A percentile compares a stretch with the other conserved stretches of the same genome.
Conservation (phyloP, 2,797 vertebrate genomes). For the Pteropus rufus region DNA sequence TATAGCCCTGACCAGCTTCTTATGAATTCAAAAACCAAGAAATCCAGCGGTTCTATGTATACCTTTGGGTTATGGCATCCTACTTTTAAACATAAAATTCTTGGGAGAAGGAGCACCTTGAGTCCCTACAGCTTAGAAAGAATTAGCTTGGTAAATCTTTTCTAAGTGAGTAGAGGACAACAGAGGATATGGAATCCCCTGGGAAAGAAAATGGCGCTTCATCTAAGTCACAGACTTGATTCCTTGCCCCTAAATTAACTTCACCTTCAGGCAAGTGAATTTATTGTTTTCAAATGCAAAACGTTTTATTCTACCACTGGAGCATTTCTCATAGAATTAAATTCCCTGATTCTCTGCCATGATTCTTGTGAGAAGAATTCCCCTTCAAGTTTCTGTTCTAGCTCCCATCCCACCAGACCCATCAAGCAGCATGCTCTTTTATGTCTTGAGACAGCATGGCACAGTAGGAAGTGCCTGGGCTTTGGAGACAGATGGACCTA, state of each 20-base stretch:
- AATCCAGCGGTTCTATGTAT: not conserved
- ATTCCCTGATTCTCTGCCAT: not conserved
- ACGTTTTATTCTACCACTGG: not conserved
- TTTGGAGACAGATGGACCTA: not conserved
- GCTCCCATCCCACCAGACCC: not conserved
- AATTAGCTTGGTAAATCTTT: not conserved
- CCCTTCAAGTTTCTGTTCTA: not conserved
- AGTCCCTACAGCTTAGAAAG: not conserved
- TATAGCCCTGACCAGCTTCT: not conserved
- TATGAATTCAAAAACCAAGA: not conserved
- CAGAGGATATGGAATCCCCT: not conserved
- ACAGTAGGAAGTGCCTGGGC: not conserved
- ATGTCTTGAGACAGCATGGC: not conserved
- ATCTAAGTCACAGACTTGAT: not conserved
- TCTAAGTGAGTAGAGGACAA: not conserved
- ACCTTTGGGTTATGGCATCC: not conserved
- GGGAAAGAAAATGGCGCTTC: not conserved
- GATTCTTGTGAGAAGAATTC: not conserved
- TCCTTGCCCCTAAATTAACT: not conserved
- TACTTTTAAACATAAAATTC: not conserved
- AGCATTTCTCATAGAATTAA: not conserved
- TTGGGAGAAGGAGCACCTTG: not conserved
- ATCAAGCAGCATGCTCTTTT: not conserved
- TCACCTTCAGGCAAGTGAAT: not conserved
- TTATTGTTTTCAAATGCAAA: not conserved